A percentile compares a stretch with the other conserved stretches of the same genome.
These are phyloP conservation scores for Philaenus spumarius DNA, from an alignment of 1,140 invertebrate genomes.

Conservation along the genomic window DNA sequence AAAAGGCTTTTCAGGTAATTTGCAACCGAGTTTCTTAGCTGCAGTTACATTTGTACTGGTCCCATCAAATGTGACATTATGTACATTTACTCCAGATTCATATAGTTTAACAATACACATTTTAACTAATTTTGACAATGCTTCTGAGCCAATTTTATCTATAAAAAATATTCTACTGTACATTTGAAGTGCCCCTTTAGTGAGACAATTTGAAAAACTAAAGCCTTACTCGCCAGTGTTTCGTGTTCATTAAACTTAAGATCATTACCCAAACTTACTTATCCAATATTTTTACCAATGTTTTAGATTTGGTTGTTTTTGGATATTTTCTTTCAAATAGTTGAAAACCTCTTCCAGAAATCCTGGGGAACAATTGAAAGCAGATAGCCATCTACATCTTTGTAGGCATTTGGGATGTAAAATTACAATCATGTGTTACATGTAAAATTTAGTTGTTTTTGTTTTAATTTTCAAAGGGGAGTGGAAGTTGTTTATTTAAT, in stretches of 20 bases:
- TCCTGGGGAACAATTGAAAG: background rate
- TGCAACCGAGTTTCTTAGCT: background rate
- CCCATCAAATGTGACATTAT: background rate
- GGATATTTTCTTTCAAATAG: background rate
- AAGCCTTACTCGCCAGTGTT: background rate
- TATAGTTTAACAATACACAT: background rate
- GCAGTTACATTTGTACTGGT: background rate
- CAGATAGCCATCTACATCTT: background rate
- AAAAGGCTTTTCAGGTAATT: constrained; percentile 1
- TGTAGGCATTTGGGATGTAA: too few species aligned
- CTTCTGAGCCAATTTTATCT: background rate
- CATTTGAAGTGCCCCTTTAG: background rate
- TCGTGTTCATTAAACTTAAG: background rate
- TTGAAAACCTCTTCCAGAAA: constrained; percentile 2
- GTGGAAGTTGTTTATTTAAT: too few species aligned
- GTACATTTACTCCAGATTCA: background rate
- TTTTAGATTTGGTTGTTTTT: background rate
- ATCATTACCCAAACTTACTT: background rate
- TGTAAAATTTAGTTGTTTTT: too few species aligned
- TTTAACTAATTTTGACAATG: background rate
- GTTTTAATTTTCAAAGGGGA: too few species aligned
- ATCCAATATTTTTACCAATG: background rate
- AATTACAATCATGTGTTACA: too few species aligned
- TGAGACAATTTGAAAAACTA: constrained; percentile 4
- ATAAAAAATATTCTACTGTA: background rate